phyloP scores from a whole-genome alignment of 2,888 invertebrate species.

The Drosophila sordidula region DNA sequence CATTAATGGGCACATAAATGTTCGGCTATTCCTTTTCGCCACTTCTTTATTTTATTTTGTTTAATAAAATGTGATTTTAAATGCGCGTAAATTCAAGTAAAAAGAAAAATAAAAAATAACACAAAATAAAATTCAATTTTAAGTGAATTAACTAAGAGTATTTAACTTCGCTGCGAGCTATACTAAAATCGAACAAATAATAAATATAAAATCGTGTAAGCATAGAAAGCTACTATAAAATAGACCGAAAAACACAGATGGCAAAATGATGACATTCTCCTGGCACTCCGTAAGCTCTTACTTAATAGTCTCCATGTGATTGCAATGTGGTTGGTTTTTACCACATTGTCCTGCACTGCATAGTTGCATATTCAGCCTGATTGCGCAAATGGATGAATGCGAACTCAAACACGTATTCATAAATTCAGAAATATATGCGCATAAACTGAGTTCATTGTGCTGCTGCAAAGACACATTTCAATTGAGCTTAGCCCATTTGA shows the following conservation, averaged over 20 bases:
- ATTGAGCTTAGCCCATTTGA: constrained; percentile 10
- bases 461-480: constrained; percentile 1
- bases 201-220: neutral
- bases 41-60: too few relatives aligned
- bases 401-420: neutral
- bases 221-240: neutral
- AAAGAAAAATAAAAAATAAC: too few relatives aligned
- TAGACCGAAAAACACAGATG: neutral
- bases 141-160: too few relatives aligned
- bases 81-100: too few relatives aligned
- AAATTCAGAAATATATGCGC: neutral
- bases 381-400: neutral
- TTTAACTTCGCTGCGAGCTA: neutral
- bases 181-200: neutral
- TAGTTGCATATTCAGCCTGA: constrained; percentile 1
- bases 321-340: neutral
- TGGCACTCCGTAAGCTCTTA: neutral
- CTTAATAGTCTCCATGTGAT: neutral
- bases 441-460: constrained; percentile 14
- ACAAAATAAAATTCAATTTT: too few relatives aligned
- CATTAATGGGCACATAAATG: too few relatives aligned
- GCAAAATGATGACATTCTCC: neutral
- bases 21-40: too few relatives aligned
- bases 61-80: too few relatives aligned
- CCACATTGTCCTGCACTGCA: neutral